Conservation (phyloP, 2,113 vertebrate species). For the Podarcis muralis region DNA sequence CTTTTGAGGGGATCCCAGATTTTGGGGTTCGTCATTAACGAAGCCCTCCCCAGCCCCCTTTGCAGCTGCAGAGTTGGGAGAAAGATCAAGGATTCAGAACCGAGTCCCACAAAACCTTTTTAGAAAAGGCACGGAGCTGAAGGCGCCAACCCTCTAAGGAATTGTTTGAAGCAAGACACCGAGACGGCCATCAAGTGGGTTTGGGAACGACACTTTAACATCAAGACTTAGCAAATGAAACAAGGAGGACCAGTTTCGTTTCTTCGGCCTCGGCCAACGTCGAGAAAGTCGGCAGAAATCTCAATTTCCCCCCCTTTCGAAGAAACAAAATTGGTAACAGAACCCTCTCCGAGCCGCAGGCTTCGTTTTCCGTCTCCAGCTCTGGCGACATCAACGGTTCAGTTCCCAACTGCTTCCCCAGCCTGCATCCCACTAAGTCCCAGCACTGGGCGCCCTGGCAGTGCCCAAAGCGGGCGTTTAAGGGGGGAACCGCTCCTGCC, state of each 20-base stretch:
- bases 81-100: neutral
- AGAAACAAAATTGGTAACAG: neutral
- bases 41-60: neutral
- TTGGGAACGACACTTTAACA: neutral
- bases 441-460: no score
- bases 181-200: neutral
- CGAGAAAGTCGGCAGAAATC: neutral
- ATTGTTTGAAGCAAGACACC: neutral
- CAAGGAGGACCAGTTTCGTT: no score
- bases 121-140: neutral
- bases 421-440: neutral
- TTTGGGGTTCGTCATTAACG: no score
- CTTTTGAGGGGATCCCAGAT: no score
- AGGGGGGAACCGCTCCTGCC: neutral
- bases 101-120: neutral
- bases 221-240: neutral
- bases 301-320: no score
- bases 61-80: neutral
- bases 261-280: neutral
- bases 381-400: rapidly evolving
- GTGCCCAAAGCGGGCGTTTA: neutral
- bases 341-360: neutral
- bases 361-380: neutral
- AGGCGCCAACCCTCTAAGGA: neutral
- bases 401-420: neutral